Evolutionary conservation across 2,888 invertebrate genomes (phyloP).

Genomic region (Tupiocoris notatus): DNA sequence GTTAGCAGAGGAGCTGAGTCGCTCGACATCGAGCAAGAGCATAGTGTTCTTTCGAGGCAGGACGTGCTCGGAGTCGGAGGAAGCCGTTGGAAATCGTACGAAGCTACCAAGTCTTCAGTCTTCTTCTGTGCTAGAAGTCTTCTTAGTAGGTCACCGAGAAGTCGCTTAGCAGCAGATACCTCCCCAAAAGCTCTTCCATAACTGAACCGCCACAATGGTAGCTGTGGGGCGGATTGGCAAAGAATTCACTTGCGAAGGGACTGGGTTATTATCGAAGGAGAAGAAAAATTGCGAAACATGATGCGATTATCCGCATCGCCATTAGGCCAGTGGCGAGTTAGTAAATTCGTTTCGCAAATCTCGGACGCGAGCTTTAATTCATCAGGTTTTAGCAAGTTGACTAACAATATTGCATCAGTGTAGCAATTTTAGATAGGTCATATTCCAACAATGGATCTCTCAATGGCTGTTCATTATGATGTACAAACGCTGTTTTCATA

Average conservation of each 20-base stretch:
- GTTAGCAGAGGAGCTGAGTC: not conserved
- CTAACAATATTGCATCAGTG: no score
- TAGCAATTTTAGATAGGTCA: no score
- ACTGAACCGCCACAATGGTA: not conserved
- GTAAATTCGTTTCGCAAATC: no score
- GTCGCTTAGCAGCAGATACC: no score
- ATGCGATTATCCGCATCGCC: no score
- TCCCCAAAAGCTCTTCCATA: not conserved
- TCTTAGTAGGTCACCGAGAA: not conserved
- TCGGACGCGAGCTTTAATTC: no score
- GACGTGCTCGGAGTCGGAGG: not conserved
- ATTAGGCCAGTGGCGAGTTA: no score
- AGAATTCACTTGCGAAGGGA: not conserved
- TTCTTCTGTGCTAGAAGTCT: not conserved
- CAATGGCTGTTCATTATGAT: no score
- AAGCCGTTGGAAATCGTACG: not conserved
- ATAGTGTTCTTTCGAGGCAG: not conserved
- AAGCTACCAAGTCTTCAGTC: not conserved
- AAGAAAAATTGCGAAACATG: not conserved
- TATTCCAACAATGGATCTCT: no score
- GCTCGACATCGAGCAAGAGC: not conserved
- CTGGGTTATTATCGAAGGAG: not conserved
- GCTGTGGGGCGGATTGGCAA: not conserved
- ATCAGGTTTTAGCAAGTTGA: no score
- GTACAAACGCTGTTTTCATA: no score